Evolutionary conservation across 2,797 vertebrate genomes (phyloP).

Genomic region (Myiothlypis coronata): DNA sequence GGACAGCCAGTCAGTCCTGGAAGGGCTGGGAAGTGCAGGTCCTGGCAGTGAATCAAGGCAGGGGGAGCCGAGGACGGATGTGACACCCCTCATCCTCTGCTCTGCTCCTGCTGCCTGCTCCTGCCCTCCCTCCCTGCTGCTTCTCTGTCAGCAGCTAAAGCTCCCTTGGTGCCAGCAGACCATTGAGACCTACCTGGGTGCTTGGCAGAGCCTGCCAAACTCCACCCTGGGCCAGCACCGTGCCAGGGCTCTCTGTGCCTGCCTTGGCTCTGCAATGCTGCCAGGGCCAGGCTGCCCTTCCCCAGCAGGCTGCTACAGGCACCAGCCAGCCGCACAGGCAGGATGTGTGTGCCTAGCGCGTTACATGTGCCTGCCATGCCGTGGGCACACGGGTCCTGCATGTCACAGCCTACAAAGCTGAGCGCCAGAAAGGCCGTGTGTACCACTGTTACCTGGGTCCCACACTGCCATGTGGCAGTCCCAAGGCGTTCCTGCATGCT

Average conservation of each 20-base stretch:
- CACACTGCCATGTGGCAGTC: background rate
- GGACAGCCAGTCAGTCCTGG: background rate
- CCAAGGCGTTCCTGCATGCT: background rate
- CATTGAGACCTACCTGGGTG: conserved; percentile 31
- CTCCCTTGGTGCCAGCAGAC: background rate
- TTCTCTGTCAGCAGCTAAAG: background rate
- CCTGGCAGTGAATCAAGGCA: background rate
- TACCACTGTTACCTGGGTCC: background rate
- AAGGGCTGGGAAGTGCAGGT: background rate
- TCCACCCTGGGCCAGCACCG: background rate
- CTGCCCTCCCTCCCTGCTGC: background rate
- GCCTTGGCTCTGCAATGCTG: background rate
- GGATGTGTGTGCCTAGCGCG: accelerated
- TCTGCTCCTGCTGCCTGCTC: background rate
- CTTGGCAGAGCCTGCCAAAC: background rate
- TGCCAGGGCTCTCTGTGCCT: background rate
- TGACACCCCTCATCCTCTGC: background rate
- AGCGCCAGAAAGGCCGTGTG: background rate
- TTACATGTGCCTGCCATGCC: background rate
- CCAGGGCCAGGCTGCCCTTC: background rate
- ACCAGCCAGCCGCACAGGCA: background rate
- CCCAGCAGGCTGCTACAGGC: background rate
- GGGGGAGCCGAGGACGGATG: accelerated
- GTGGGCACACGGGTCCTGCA: background rate
- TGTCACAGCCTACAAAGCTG: background rate